Base-by-base conservation (phyloP, 2,888 invertebrate species). In the Cartodere bifasciata region DNA sequence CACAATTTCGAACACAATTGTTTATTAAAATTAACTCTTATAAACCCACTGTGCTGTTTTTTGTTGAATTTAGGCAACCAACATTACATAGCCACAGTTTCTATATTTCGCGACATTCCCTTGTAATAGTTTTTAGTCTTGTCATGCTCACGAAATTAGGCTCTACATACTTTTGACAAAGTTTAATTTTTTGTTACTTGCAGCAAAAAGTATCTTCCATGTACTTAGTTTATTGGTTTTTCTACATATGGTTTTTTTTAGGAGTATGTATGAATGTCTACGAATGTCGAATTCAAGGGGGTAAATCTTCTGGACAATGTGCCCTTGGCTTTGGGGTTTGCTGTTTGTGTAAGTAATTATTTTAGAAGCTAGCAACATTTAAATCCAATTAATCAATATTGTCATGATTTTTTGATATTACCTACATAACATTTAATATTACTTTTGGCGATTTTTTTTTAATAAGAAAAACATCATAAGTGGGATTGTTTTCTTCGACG, bases 321-420 rank as follows among this genome's bases (percentile, higher is more conserved):
- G 85, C 85, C 0, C 68, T 81, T 38, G 85, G 86, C 5, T 80
- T 86, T 40, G 86, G 86, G 1, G 84, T 85, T 6, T 86, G 86
- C 52, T 86, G 86, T 56, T 72, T 85, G 31, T 85, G 85, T 85
- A 58, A 75, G 82, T 77, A 16, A 17, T 10, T 31, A 36, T 37
- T 41, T 14, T 3, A 13, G 24, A 6, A 6, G 13, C 30, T 21
- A 23, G 7, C 12, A 23, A 9, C 5, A 9, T 29, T n/a, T n/a
- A n/a, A n/a, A n/a, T n/a, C n/a, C 13, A 14, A 16, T 22, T 27
- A 27, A 12, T 29, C 11, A 24, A 11, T 11, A 10, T 12, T 7
- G 7, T 16, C 11, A 28, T 6, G 20, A 20, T 20, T 7, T 20
- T 20, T 20, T 20, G 20, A 6, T 6, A 20, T 20, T 20, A 20